phyloP scores from a whole-genome alignment of 2,888 invertebrate species.

The Leucophenga maculata region DNA sequence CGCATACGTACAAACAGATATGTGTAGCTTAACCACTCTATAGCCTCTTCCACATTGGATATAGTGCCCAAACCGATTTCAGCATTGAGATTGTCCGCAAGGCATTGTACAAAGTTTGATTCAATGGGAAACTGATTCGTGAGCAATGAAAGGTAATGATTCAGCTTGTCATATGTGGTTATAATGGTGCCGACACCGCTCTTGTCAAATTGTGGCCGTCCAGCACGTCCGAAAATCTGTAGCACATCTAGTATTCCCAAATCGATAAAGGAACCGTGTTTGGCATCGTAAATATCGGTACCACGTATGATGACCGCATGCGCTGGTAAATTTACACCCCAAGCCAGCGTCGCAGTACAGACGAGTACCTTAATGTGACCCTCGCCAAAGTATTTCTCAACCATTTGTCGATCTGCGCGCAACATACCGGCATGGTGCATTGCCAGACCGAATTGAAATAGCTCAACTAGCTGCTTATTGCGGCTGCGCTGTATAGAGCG shows the following conservation, averaged over 20 bases:
- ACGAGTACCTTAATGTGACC: constrained; percentile 91
- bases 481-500: constrained; percentile 81
- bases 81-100: constrained; percentile 98
- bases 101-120: constrained; percentile 91
- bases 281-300: constrained; percentile 97
- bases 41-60: constrained; percentile 94
- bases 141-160: constrained; percentile 92
- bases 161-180: constrained; percentile 91
- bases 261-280: constrained; percentile 93
- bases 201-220: constrained; percentile 96
- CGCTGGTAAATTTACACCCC: constrained; percentile 99
- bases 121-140: constrained; percentile 99
- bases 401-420: constrained; percentile 87
- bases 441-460: constrained; percentile 90
- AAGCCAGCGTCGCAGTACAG: constrained; percentile 98
- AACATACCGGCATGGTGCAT: constrained; percentile 98
- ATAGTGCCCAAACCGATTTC: constrained; percentile 98
- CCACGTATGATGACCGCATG: constrained; percentile 87
- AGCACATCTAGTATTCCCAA: constrained; percentile 96
- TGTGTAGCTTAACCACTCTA: constrained; percentile 98
- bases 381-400: constrained; percentile 91
- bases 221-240: constrained; percentile 98
- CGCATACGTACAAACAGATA: constrained; percentile 95
- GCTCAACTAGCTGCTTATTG: constrained; percentile 86
- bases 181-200: constrained; percentile 97